Conservation (phyloP, 1,140 invertebrate species). For the Zophobas atratus region DNA sequence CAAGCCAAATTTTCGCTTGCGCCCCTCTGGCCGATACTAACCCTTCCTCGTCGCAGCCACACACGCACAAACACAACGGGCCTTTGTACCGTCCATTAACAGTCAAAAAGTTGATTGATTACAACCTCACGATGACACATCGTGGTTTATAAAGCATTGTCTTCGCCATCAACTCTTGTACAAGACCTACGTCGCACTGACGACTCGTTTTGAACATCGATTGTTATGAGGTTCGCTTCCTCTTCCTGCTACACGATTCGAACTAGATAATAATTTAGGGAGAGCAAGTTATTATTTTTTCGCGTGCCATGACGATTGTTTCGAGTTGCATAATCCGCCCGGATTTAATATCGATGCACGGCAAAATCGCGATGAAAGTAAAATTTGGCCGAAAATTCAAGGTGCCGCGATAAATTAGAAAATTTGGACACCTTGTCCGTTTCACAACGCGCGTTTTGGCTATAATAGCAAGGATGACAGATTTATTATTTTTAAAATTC, state of each 20-base stretch:
- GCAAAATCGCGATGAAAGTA: too few relatives aligned
- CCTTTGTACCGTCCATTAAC: slow-evolving; percentile 40
- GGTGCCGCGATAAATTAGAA: too few relatives aligned
- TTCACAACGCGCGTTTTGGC: too few relatives aligned
- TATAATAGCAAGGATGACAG: too few relatives aligned
- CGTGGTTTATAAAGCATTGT: slow-evolving; percentile 36
- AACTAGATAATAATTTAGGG: slow-evolving; percentile 5
- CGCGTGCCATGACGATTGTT: slow-evolving; percentile 11
- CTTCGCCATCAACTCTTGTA: slow-evolving; percentile 30
- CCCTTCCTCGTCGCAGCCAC: slow-evolving; percentile 8
- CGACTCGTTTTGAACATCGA: slow-evolving; percentile 16
- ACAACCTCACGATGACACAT: slow-evolving; percentile 4
- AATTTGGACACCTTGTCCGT: too few relatives aligned
- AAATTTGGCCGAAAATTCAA: too few relatives aligned
- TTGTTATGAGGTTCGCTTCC: slow-evolving; percentile 31
- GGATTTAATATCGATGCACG: too few relatives aligned
- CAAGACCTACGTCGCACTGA: slow-evolving; percentile 1
- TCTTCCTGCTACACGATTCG: slow-evolving; percentile 28
- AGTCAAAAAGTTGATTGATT: slow-evolving; percentile 46
- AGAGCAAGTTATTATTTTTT: slow-evolving; percentile 25
- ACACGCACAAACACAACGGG: slow-evolving; percentile 33
- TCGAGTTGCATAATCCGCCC: background rate
- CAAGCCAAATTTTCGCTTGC: background rate
- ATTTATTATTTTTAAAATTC: too few relatives aligned
- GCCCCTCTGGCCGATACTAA: slow-evolving; percentile 9